Percentiles rank a stretch among this genome's conserved stretches.
Conservation (phyloP, 1,140 invertebrate species). For the Drosophila subpulchrella region DNA sequence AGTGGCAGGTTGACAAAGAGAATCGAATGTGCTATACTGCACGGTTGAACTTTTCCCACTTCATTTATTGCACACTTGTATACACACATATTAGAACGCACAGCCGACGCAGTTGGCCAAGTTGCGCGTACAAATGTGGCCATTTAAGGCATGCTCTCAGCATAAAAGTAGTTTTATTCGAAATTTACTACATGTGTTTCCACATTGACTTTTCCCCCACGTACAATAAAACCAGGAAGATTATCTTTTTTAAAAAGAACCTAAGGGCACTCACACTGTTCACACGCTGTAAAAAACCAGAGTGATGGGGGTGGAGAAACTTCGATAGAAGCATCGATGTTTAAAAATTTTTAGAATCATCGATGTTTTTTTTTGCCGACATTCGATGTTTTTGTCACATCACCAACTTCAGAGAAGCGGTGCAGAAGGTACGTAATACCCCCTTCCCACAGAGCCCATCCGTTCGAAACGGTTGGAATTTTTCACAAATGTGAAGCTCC, state of each 20-base stretch:
- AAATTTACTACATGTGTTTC: constrained; percentile 12
- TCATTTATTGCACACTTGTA: constrained; percentile 69
- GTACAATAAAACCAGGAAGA: background rate
- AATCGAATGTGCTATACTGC: constrained; percentile 18
- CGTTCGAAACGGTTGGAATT: too few species aligned
- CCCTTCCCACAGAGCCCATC: too few species aligned
- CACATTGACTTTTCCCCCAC: background rate
- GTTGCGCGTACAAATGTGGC: constrained; percentile 42
- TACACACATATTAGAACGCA: constrained; percentile 44
- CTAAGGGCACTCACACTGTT: constrained; percentile 58
- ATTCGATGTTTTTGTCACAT: too few species aligned
- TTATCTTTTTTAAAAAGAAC: constrained; percentile 23
- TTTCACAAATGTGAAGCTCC: too few species aligned
- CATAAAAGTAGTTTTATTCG: background rate
- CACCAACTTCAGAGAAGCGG: too few species aligned
- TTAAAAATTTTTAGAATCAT: too few species aligned
- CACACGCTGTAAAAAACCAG: constrained; percentile 11
- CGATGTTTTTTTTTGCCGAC: too few species aligned
- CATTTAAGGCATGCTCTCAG: background rate
- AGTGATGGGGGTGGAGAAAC: background rate
- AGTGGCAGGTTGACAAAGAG: constrained; percentile 15
- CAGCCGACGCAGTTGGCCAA: constrained; percentile 64
- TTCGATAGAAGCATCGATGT: too few species aligned
- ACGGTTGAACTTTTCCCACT: constrained; percentile 67
- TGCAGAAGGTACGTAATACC: too few species aligned